These are phyloP conservation scores for Acridotheres tristis DNA, from an alignment of 2,797 vertebrate species.

Conservation along the genomic window DNA sequence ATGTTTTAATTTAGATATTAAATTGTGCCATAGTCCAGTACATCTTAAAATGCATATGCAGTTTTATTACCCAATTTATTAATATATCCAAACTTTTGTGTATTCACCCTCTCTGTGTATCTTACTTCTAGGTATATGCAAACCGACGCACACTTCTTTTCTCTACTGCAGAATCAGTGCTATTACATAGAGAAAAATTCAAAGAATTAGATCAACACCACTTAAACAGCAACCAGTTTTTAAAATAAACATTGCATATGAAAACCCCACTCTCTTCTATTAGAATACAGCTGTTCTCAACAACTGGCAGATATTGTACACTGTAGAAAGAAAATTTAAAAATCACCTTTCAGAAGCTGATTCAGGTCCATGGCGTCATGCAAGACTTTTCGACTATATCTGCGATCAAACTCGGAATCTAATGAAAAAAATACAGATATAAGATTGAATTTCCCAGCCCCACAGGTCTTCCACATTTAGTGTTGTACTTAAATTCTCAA, in stretches of 20 bases:
- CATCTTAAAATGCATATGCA: background rate
- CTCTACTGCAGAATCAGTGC: background rate
- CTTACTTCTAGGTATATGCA: background rate
- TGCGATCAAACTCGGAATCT: constrained; percentile 71
- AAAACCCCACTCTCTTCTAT: background rate
- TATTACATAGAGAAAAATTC: background rate
- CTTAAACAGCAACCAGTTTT: background rate
- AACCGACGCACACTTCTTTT: background rate
- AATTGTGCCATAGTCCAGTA: background rate
- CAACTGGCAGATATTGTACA: background rate
- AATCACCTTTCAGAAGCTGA: constrained; percentile 82
- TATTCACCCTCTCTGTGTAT: background rate
- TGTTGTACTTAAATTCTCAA: constrained; percentile 22
- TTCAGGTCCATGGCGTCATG: constrained; percentile 83
- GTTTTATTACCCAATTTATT: background rate
- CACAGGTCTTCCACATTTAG: background rate
- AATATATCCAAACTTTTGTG: background rate
- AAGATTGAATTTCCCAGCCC: background rate
- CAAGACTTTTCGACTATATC: constrained; percentile 71
- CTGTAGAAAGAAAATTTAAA: background rate
- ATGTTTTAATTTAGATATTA: background rate
- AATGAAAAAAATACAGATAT: constrained; percentile 21
- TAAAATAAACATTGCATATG: background rate
- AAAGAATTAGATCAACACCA: background rate
- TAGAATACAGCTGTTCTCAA: background rate